Evolutionary conservation across 2,888 invertebrate species (phyloP).

Genomic region (Drosophila niveifrons): DNA sequence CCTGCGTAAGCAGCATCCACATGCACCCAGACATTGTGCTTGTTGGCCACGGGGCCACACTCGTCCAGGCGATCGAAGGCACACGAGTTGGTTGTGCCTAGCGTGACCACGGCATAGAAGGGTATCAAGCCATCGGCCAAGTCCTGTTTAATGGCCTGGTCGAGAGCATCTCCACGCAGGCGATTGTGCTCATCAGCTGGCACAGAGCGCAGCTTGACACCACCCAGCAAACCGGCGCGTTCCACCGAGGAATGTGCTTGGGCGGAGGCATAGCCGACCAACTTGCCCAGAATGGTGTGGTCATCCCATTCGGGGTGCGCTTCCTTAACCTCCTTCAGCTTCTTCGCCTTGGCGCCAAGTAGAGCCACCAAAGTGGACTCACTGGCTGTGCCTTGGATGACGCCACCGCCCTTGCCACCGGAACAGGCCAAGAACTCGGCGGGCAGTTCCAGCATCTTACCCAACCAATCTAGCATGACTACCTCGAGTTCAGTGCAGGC

Average conservation of each 20-base stretch:
- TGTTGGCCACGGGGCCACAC: conserved; percentile 94
- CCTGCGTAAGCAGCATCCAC: conserved; percentile 99
- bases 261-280: conserved; percentile 94
- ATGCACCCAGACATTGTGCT: conserved; percentile 94
- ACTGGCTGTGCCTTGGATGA: conserved; percentile 97
- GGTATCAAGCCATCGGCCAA: conserved; percentile 95
- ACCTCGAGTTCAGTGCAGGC: conserved; percentile 98
- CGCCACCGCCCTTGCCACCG: conserved; percentile 94
- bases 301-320: conserved; percentile 92
- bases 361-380: conserved; percentile 97
- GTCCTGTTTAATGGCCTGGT: conserved; percentile 93
- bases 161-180: conserved; percentile 91
- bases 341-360: conserved; percentile 94
- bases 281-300: conserved; percentile 90
- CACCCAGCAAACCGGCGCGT: conserved; percentile 95
- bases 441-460: conserved; percentile 95
- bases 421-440: conserved; percentile 93
- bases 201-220: conserved; percentile 92
- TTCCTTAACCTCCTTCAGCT: conserved; percentile 89
- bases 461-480: conserved; percentile 97
- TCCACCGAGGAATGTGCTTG: conserved; percentile 98
- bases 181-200: conserved; percentile 90
- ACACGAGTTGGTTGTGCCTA: conserved; percentile 98
- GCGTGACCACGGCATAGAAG: conserved; percentile 95
- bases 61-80: conserved; percentile 96